Base-by-base conservation (phyloP, 2,888 invertebrate genomes). In the Lysandra coridon region DNA sequence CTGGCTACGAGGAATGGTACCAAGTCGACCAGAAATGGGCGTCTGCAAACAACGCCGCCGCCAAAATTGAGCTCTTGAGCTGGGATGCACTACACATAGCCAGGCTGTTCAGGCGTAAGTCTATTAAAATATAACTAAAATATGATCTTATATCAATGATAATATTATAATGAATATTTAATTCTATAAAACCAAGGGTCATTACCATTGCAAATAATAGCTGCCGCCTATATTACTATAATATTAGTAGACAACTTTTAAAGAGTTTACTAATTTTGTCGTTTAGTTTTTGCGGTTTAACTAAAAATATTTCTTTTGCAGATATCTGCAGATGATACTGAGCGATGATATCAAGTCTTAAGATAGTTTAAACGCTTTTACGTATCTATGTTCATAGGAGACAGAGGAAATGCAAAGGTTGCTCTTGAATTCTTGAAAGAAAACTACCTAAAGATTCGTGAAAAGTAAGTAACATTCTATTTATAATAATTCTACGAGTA, bases 1-100 rank as follows among this genome's bases (percentile, higher is more conserved):
- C 97, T 1, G 93, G 90, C 0, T 88, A 91, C n/a, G 88, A 88
- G 0, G 96, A 96, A 80, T 97, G 96, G 96, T 87, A 93, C 33
- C 95, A 95, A 87, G 88, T 96, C n/a, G 82, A 87, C 78, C 82
- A 87, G 10, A 86, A 89, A 1, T 84, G 87, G n/a, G 80, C 82
- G 1, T 80, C 57, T 7, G 90, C 91, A 30, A 93, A 94, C 83
- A 94, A 94, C 81, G 92, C 92, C 80, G 92, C 88, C 0, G 95
- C 95, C 81, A 87, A 92, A 78, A 83, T 89, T 0, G 91, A 88
- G 0, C 95, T 95, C 87, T 84, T 96, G 1, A 88, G 91, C 86
- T 96, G 1, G 96, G 95, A 4, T 96, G 96, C 83, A 91, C 94
- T 0, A 89, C 84, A 6, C 84, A 95, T 77, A 82, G 83, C 5